Conservation (phyloP, 30 jellyfish, hydroid and myxozoan species). For the Turritopsis rubra region DNA sequence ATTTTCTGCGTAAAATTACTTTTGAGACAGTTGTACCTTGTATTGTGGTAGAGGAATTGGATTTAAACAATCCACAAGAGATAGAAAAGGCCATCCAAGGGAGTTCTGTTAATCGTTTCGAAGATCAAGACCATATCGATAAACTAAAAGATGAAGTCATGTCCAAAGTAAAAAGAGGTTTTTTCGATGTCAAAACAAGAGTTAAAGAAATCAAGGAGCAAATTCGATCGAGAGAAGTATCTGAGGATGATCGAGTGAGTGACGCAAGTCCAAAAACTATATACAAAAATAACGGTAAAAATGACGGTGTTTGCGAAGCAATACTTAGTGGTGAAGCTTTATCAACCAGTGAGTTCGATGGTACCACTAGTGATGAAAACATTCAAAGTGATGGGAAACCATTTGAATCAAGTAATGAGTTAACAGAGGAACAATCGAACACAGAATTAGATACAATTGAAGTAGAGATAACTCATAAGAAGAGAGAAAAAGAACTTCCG, state of each 20-base stretch:
- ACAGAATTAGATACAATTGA: constrained; percentile 22
- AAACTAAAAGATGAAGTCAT: constrained; percentile 79
- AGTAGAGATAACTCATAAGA: constrained; percentile 46
- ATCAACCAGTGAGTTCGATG: constrained; percentile 18
- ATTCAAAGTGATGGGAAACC: constrained; percentile 14
- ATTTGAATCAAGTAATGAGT: constrained; percentile 21
- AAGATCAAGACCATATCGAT: constrained; percentile 78
- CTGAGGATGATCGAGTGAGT: constrained; percentile 61
- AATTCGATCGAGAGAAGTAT: constrained; percentile 66
- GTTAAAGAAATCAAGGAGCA: constrained; percentile 81
- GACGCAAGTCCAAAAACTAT: constrained; percentile 44
- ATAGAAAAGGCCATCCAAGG: constrained; percentile 46
- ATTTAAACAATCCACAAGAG: constrained; percentile 32
- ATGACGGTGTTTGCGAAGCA: not conserved
- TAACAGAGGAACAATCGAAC: not conserved
- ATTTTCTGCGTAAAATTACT: constrained; percentile 61
- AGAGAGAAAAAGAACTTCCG: constrained; percentile 50
- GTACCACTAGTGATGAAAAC: constrained; percentile 11
- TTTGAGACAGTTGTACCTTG: constrained; percentile 66
- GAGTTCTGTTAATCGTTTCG: constrained; percentile 83
- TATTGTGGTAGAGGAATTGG: constrained; percentile 65
- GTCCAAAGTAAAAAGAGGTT: constrained; percentile 63
- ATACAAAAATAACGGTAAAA: not conserved
- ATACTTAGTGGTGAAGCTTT: constrained; percentile 6
- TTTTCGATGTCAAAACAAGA: constrained; percentile 75